Evolutionary conservation across 1,140 invertebrate genomes (phyloP), one percentile per base, ranked within the genome.

Genomic region (Drosophila pruinosa): DNA sequence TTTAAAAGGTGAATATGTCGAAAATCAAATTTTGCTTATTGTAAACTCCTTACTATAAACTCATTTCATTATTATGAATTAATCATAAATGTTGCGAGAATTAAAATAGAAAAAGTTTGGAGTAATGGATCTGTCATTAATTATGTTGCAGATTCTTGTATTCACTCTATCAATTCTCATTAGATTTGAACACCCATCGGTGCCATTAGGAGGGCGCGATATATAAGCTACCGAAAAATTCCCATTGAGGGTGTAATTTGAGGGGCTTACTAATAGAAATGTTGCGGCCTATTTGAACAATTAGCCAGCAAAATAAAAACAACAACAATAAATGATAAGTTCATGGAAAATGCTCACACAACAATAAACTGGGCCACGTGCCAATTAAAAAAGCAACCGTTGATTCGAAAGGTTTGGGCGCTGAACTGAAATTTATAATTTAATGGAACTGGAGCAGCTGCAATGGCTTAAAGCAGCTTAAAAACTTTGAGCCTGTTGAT

Each of bases 401-500:
- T 54, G 75, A 75, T 74, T 68, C 19, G 34, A 58, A 26, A 57
- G 39, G 45, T 43, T 45, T 19, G 54, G 41, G 39, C n/a, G 47
- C 38, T 28, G 59, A 74, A 71, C 76, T 58, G 14, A 81, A 77
- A 74, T 72, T 59, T 80, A 71, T 53, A 59, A 85, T 65, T 75
- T 74, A 59, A 67, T 61, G 74, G 68, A 71, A 52, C 43, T 45
- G 14, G n/a, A 71, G 36, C 81, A 83, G 79, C 80, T 81, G 81
- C 70, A 52, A 41, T 43, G 64, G 79, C 73, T 82, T 82, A 73
- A 78, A 74, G 17, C 38, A 41, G 62, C 57, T 80, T 80, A 74
- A 53, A 71, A 81, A 85, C 65, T 86, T 85, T 58, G 22, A 45
- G 53, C 28, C 48, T 58, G 73, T 59, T 77, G 76, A 85, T 75